Percentiles rank a stretch among this genome's conserved stretches.
phyloP scores from a whole-genome alignment of 1,140 invertebrate species.

The Ooceraea biroi region DNA sequence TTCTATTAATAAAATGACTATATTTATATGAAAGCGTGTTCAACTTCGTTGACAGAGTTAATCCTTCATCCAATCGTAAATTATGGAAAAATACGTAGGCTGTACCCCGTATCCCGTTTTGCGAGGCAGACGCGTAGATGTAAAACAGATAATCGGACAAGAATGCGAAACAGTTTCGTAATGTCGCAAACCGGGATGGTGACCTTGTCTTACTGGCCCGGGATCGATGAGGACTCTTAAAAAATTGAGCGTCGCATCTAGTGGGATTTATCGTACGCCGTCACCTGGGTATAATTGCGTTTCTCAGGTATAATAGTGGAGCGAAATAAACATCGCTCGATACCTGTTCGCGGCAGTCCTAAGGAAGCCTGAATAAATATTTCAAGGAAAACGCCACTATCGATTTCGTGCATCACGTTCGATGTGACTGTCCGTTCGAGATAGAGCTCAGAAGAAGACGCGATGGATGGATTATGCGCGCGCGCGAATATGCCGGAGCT shows the following conservation, averaged over 20 bases:
- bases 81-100: not conserved
- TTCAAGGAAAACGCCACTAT: constrained; percentile 34
- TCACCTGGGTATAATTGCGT: constrained; percentile 56
- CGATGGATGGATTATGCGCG: not conserved
- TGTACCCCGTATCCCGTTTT: no score
- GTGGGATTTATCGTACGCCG: constrained; percentile 64
- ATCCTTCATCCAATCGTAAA: constrained; percentile 4
- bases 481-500: not conserved
- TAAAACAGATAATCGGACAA: constrained; percentile 48
- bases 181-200: constrained; percentile 36
- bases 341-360: constrained; percentile 19
- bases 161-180: constrained; percentile 62
- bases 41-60: not conserved
- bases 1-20: no score
- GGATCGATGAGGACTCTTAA: constrained; percentile 71
- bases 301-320: constrained; percentile 17
- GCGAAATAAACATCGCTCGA: constrained; percentile 55
- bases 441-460: not conserved
- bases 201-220: constrained; percentile 67
- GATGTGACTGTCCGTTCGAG: not conserved
- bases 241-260: constrained; percentile 75
- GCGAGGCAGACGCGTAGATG: not conserved
- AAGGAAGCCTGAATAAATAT: constrained; percentile 26
- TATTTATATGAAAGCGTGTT: not conserved
- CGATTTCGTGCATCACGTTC: constrained; percentile 44